Evolutionary conservation across 2,797 vertebrate species (phyloP).

Genomic region (Lagothrix lagotricha): DNA sequence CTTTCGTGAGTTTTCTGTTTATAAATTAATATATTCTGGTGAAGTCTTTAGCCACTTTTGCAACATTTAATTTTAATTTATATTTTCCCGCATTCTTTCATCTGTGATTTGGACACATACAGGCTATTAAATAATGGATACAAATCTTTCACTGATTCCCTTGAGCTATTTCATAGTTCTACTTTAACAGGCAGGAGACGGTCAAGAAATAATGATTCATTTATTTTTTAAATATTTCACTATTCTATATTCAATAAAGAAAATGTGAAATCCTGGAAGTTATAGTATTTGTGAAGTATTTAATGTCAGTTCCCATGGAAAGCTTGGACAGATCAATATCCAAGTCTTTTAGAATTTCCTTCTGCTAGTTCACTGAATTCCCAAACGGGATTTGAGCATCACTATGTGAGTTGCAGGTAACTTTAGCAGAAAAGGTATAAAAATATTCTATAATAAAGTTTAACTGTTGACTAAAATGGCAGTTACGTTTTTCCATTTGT

Average conservation of each 20-base stretch:
- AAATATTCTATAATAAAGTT: not conserved
- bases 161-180: conserved; percentile 29
- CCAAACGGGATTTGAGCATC: not conserved
- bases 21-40: not conserved
- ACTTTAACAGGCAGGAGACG: conserved; percentile 21
- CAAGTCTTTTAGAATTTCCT: not conserved
- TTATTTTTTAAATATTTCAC: conserved; percentile 20
- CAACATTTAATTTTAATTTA: conserved; percentile 54
- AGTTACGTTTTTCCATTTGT: conserved; percentile 2
- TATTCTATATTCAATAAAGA: conserved; percentile 15
- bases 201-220: conserved; percentile 34
- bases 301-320: not conserved
- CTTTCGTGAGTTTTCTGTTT: conserved; percentile 14
- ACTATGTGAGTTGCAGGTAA: not conserved
- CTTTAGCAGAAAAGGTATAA: not conserved
- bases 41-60: not conserved
- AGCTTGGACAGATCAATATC: not conserved
- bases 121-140: not conserved
- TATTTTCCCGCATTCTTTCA: conserved; percentile 25
- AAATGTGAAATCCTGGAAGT: not conserved
- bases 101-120: not conserved
- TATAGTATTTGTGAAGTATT: conserved; percentile 1
- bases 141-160: not conserved
- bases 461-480: conserved; percentile 43
- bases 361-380: not conserved